A percentile compares a stretch with the other conserved stretches of the same genome.
These are phyloP conservation scores for Hyaena hyaena DNA, from an alignment of 2,113 vertebrate genomes.

Conservation along the genomic window DNA sequence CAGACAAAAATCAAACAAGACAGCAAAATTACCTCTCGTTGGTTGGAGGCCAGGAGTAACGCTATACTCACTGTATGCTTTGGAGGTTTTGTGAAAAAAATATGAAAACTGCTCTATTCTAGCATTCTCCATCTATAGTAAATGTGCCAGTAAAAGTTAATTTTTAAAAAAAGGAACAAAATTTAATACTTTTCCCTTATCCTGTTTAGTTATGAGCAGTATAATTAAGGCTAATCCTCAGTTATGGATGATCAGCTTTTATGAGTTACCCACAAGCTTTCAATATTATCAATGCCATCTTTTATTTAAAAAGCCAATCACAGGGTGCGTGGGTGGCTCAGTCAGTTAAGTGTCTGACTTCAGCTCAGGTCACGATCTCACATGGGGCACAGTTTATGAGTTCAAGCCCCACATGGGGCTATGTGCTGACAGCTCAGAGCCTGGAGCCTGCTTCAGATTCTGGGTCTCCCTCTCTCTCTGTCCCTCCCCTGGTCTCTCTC, in stretches of 20 bases:
- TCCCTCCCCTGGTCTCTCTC: too few species aligned
- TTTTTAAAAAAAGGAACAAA: conserved; percentile 50
- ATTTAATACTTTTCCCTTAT: conserved; percentile 3
- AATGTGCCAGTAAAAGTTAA: conserved; percentile 43
- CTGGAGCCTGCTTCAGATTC: too few species aligned
- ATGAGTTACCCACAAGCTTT: not conserved
- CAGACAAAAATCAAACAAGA: conserved; percentile 73
- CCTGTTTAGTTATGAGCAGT: conserved; percentile 3
- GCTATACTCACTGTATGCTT: conserved; percentile 38
- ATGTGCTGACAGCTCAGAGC: too few species aligned
- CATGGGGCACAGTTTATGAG: too few species aligned
- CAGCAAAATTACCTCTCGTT: conserved; percentile 71
- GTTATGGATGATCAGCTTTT: conserved; percentile 32
- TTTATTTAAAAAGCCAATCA: not conserved
- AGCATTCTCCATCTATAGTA: conserved; percentile 8
- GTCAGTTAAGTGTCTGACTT: too few species aligned
- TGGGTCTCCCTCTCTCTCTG: too few species aligned
- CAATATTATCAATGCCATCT: not conserved
- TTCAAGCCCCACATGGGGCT: too few species aligned
- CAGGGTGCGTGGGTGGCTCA: not conserved
- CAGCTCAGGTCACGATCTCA: too few species aligned
- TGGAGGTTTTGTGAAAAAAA: conserved; percentile 30
- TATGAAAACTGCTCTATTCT: conserved; percentile 43
- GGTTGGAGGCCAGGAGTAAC: conserved; percentile 57
- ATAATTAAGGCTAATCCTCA: conserved; percentile 35